phyloP scores from a whole-genome alignment of 37 sponge, comb jelly and placozoan genomes.

The Beroe ovata region DNA sequence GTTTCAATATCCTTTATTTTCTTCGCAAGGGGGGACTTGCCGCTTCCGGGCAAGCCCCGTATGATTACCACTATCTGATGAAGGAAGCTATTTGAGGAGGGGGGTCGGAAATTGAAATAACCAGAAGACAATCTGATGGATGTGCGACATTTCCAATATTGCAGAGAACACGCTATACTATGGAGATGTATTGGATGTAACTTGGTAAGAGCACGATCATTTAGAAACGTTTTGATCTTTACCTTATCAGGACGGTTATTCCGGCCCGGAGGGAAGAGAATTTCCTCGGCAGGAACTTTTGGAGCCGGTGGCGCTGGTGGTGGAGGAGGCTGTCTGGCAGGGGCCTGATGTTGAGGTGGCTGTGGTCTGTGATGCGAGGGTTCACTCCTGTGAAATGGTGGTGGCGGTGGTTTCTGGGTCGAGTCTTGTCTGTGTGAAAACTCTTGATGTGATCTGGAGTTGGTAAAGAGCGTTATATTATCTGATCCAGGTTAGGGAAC shows the following conservation, averaged over 20 bases:
- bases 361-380: not conserved
- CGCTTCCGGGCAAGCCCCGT: slow-evolving; percentile 86
- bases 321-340: not conserved
- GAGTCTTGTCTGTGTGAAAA: too few species aligned
- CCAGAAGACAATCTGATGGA: too few species aligned
- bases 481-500: too few species aligned
- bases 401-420: not conserved
- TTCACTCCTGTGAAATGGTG: not conserved
- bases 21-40: slow-evolving; percentile 83
- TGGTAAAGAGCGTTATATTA: too few species aligned
- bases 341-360: not conserved
- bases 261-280: slow-evolving; percentile 62
- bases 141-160: too few species aligned
- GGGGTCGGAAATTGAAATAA: too few species aligned
- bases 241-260: slow-evolving; percentile 55
- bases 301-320: slow-evolving; percentile 35
- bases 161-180: too few species aligned
- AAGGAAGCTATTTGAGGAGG: too few species aligned
- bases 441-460: too few species aligned
- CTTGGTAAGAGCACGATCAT: too few species aligned
- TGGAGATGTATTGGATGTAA: too few species aligned
- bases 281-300: slow-evolving; percentile 56
- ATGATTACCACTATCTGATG: slow-evolving; percentile 83
- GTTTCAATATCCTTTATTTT: slow-evolving; percentile 83
- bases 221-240: too few species aligned